phyloP scores from a whole-genome alignment of 30 jellyfish, hydroid and myxozoan genomes.

The Pseudorhiza aurosa region DNA sequence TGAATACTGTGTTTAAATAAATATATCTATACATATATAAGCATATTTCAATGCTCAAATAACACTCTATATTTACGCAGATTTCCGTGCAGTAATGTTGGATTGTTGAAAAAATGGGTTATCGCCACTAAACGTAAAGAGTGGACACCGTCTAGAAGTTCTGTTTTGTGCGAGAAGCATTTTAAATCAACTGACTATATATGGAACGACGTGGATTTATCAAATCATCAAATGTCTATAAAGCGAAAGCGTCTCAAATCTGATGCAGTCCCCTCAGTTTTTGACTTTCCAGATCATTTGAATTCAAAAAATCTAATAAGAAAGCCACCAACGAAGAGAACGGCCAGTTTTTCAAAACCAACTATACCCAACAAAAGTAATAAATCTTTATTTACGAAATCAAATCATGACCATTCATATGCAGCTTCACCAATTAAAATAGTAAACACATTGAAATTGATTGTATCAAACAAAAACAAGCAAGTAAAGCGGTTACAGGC shows the following conservation, averaged over 20 bases:
- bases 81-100: slow-evolving; percentile 3
- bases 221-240: slow-evolving; percentile 2
- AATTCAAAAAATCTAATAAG: neutral
- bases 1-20: too few relatives aligned
- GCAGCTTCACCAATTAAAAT: slow-evolving; percentile 14
- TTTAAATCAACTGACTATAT: neutral
- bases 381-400: neutral
- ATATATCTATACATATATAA: too few relatives aligned
- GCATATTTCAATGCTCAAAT: too few relatives aligned
- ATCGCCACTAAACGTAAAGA: slow-evolving; percentile 1
- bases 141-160: neutral
- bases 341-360: too few relatives aligned
- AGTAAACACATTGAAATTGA: neutral
- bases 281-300: slow-evolving; percentile 25
- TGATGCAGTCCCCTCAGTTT: slow-evolving; percentile 35
- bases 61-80: neutral
- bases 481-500: slow-evolving; percentile 9
- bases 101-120: slow-evolving; percentile 2
- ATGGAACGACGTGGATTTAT: slow-evolving; percentile 10
- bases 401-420: slow-evolving; percentile 2
- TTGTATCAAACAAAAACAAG: neutral
- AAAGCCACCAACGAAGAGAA: too few relatives aligned
- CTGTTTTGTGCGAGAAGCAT: slow-evolving; percentile 9
- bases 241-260: slow-evolving; percentile 19
- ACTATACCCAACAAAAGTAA: neutral